Percentiles rank a stretch among this genome's conserved stretches.
These are phyloP conservation scores for Coregonus suidteri DNA, from an alignment of 2,797 vertebrate species.

Conservation along the genomic window DNA sequence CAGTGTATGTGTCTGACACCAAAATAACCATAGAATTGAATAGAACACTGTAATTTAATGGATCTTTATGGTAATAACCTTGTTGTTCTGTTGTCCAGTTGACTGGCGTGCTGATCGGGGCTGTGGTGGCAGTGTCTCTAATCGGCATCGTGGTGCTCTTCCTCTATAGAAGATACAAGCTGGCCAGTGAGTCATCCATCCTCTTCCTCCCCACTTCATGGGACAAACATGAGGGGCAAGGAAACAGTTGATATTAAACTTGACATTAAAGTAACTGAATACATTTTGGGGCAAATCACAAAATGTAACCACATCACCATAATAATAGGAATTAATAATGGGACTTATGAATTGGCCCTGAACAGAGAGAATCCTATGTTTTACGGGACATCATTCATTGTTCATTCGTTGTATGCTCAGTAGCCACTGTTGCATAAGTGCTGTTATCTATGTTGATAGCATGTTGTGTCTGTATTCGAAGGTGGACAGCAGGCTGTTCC, in stretches of 20 bases:
- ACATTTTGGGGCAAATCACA: not conserved
- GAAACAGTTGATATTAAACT: not conserved
- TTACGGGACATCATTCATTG: too few species aligned
- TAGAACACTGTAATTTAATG: not conserved
- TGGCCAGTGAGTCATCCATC: constrained; percentile 74
- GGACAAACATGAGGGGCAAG: not conserved
- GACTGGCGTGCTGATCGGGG: constrained; percentile 86
- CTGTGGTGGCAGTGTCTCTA: constrained; percentile 77
- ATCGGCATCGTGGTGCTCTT: constrained; percentile 82
- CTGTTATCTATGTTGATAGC: not conserved
- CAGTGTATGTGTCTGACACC: not conserved
- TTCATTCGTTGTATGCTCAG: not conserved
- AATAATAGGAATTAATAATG: not conserved
- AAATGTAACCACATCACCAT: not conserved
- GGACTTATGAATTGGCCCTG: not conserved
- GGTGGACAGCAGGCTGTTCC: constrained; percentile 78
- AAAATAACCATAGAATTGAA: not conserved
- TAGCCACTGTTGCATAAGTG: not conserved
- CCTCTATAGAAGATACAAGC: constrained; percentile 81
- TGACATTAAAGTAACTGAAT: not conserved
- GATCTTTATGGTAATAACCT: constrained; percentile 16
- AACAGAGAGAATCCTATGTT: too few species aligned
- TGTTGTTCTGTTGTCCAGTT: constrained; percentile 71
- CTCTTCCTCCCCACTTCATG: not conserved
- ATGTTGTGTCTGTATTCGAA: constrained; percentile 58